Conservation (phyloP, 2,797 vertebrate genomes). For the Crenichthys baileyi region DNA sequence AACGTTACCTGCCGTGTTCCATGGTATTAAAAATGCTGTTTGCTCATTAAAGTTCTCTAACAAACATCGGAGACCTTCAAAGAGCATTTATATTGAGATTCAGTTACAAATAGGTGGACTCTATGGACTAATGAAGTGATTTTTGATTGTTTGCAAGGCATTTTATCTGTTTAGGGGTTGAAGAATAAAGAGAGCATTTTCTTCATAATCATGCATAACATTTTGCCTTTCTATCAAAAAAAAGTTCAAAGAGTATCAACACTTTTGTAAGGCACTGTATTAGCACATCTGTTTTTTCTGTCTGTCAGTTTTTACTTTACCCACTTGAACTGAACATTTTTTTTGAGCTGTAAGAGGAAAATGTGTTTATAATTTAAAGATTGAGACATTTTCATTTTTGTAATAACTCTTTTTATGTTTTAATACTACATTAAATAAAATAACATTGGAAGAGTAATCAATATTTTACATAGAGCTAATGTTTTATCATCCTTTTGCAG, state of each 20-base stretch:
- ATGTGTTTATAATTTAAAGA: too few relatives aligned
- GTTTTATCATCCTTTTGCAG: constrained; percentile 70
- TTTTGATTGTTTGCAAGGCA: background rate
- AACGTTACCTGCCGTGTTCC: background rate
- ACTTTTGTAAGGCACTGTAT: background rate
- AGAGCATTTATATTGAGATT: background rate
- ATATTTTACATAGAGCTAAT: background rate
- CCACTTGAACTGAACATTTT: too few relatives aligned
- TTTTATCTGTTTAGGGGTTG: background rate
- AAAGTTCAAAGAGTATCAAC: background rate
- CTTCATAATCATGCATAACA: background rate
- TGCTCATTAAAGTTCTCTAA: background rate
- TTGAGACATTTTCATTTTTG: too few relatives aligned
- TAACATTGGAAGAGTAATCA: background rate
- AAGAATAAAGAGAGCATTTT: background rate
- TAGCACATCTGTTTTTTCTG: background rate
- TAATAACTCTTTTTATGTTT: background rate
- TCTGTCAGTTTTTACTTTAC: too few relatives aligned
- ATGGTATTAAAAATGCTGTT: background rate
- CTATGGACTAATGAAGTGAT: background rate
- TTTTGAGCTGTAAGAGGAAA: too few relatives aligned
- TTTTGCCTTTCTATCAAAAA: too few relatives aligned
- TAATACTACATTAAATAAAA: background rate
- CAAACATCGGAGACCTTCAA: background rate
- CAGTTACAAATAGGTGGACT: background rate